Evolutionary conservation across 2,888 invertebrate species (phyloP).

Genomic region (Loripinus fragilis): DNA sequence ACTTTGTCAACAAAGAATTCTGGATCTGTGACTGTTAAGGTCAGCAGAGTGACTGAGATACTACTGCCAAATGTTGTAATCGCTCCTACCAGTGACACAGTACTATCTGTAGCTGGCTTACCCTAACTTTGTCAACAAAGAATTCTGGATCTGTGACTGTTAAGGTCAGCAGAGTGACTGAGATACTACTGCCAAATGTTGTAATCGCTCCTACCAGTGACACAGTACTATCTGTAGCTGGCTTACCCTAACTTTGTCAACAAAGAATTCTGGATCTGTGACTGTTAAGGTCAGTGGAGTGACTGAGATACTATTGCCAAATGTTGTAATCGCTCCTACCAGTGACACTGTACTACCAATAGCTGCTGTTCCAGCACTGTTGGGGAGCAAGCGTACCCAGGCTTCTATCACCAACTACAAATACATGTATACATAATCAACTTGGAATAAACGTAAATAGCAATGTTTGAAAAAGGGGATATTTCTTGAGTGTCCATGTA

Average conservation of each 20-base stretch:
- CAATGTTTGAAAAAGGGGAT: too few species aligned
- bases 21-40: constrained; percentile 59
- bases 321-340: constrained; percentile 58
- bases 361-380: constrained; percentile 36
- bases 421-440: too few species aligned
- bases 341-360: constrained; percentile 53
- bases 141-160: constrained; percentile 59
- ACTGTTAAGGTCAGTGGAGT: constrained; percentile 55
- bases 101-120: constrained; percentile 55
- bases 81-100: constrained; percentile 54
- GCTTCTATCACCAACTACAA: constrained; percentile 68
- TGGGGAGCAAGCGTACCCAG: constrained; percentile 60
- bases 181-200: constrained; percentile 56
- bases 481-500: not conserved
- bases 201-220: constrained; percentile 57
- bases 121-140: constrained; percentile 58
- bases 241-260: constrained; percentile 61
- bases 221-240: constrained; percentile 51
- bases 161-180: constrained; percentile 47
- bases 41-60: constrained; percentile 48
- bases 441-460: too few species aligned
- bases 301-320: constrained; percentile 54
- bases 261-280: constrained; percentile 56
- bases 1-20: constrained; percentile 58
- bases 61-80: constrained; percentile 59